Conservation (phyloP, 2,888 invertebrate genomes). For the Ptychoptera albimana region DNA sequence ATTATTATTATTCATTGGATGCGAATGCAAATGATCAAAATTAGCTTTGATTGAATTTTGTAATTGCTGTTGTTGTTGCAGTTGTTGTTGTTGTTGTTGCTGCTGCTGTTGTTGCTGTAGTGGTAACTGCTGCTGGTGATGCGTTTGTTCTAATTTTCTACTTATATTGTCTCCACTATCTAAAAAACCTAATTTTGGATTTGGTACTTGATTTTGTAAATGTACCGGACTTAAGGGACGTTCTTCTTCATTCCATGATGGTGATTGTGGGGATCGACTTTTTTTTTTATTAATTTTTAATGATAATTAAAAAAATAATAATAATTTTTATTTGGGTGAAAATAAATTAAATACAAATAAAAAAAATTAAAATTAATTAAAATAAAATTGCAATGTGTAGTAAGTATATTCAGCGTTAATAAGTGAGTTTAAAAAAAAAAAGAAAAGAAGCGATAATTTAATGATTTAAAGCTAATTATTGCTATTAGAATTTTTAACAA, state of each 20-base stretch:
- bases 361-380: background rate
- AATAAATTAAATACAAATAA: background rate
- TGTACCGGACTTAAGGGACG: conserved; percentile 26
- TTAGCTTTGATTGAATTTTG: background rate
- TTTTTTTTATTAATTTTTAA: background rate
- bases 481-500: no score
- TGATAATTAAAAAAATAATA: background rate
- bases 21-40: background rate
- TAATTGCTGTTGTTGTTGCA: background rate
- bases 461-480: no score
- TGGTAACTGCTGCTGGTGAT: no score
- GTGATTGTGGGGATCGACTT: conserved; percentile 28
- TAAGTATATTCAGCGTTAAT: background rate
- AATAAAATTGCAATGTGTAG: background rate
- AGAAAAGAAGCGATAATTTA: no score
- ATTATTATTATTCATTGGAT: background rate
- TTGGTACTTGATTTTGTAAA: conserved; percentile 8
- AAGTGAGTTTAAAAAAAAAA: no score
- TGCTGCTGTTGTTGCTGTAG: background rate
- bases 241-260: conserved; percentile 31
- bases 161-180: conserved; percentile 11
- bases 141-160: background rate
- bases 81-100: background rate
- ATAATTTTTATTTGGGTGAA: background rate
- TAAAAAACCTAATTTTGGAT: conserved; percentile 7